phyloP scores from a whole-genome alignment of 2,888 invertebrate species.

The Melinaea marsaeus region DNA sequence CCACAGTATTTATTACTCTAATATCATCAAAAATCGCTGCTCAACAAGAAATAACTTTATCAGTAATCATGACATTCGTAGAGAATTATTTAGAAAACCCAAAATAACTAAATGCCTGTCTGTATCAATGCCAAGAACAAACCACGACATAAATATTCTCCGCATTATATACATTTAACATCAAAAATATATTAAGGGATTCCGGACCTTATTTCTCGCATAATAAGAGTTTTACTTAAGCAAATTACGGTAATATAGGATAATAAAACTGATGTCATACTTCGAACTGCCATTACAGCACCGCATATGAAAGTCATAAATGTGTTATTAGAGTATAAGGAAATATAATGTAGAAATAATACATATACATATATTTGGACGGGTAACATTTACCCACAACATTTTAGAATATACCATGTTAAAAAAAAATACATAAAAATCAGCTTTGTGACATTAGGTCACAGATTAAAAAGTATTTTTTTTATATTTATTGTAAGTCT shows the following conservation, averaged over 20 bases:
- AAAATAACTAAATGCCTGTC: too few relatives aligned
- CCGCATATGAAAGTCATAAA: slow-evolving; percentile 12
- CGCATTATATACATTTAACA: background rate
- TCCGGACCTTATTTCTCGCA: background rate
- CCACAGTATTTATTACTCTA: too few relatives aligned
- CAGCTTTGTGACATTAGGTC: too few relatives aligned
- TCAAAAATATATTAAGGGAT: background rate
- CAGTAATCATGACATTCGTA: too few relatives aligned
- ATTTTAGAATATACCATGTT: background rate
- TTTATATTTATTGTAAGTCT: too few relatives aligned
- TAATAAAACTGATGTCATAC: slow-evolving; percentile 12
- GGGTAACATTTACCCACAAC: background rate
- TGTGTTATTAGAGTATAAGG: slow-evolving; percentile 10
- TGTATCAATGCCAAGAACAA: too few relatives aligned
- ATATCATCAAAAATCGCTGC: too few relatives aligned
- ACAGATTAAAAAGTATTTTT: too few relatives aligned
- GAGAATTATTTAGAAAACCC: too few relatives aligned
- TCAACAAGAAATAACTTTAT: too few relatives aligned
- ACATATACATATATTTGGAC: background rate
- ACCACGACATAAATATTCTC: too few relatives aligned
- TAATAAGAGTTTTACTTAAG: background rate
- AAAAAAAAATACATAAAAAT: too few relatives aligned
- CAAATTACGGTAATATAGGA: slow-evolving; percentile 2
- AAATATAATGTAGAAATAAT: background rate
- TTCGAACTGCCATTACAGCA: slow-evolving; percentile 13